These are phyloP conservation scores for Dicrostonyx torquatus DNA, from an alignment of 2,797 vertebrate genomes.

Conservation along the genomic window DNA sequence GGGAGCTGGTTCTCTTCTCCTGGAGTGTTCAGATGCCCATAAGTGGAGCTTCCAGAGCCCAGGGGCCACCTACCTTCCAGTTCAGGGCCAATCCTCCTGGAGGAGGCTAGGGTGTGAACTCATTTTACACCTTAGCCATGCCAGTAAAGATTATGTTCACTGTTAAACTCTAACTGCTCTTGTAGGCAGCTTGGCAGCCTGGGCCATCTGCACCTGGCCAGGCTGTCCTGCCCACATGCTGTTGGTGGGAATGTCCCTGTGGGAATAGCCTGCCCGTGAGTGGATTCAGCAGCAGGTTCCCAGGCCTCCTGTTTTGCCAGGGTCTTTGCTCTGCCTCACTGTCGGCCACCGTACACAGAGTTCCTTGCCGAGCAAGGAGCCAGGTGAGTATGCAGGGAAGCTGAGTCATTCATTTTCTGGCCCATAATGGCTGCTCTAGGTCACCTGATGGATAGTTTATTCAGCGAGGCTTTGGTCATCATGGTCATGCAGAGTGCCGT, in stretches of 20 bases:
- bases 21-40: neutral
- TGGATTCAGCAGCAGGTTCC: neutral
- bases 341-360: neutral
- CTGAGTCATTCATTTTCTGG: neutral
- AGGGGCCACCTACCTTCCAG: neutral
- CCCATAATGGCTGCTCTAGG: too few species aligned
- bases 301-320: neutral
- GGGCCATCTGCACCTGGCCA: neutral
- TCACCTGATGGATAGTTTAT: neutral
- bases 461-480: neutral
- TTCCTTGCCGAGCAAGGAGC: neutral
- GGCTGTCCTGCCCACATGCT: neutral
- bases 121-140: neutral
- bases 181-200: neutral
- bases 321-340: neutral
- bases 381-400: neutral
- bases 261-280: too few species aligned
- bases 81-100: neutral
- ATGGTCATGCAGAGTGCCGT: fast-evolving
- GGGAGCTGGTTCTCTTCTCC: neutral
- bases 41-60: neutral
- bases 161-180: neutral
- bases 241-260: neutral
- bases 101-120: neutral
- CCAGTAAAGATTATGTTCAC: neutral